A percentile compares a stretch with the other conserved stretches of the same genome.
Conservation (phyloP, 1,140 invertebrate genomes). For the Eupristina koningsbergeri region DNA sequence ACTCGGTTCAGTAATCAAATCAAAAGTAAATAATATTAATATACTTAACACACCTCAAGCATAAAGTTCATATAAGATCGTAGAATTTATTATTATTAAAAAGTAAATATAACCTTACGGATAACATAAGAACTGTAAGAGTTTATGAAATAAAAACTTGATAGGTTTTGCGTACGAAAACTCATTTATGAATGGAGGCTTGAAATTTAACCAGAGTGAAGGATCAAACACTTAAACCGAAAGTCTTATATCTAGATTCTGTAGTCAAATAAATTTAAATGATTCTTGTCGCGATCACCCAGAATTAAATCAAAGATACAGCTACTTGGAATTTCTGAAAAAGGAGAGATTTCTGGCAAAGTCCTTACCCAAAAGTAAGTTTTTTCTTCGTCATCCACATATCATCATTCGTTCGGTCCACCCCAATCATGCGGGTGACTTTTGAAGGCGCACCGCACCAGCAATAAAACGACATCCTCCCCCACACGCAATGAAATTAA, state of each 20-base stretch:
- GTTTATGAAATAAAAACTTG: not conserved
- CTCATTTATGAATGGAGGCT: not conserved
- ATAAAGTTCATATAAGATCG: no score
- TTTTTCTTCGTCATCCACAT: not conserved
- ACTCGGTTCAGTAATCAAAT: no score
- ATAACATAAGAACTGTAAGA: no score
- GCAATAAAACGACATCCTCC: not conserved
- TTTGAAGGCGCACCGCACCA: constrained; percentile 5
- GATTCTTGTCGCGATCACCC: not conserved
- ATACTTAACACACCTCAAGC: no score
- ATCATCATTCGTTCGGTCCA: no score
- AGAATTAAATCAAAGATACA: constrained; percentile 6
- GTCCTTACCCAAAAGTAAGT: not conserved
- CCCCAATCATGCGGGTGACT: not conserved
- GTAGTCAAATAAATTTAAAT: not conserved
- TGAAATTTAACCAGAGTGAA: not conserved
- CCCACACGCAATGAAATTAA: not conserved
- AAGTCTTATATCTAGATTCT: not conserved
- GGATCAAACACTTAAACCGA: not conserved
- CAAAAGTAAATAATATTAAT: no score
- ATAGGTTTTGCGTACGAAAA: not conserved
- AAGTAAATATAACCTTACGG: no score
- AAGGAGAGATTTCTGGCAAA: not conserved
- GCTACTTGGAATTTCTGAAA: not conserved
- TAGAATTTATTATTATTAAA: no score